A percentile compares a stretch with the other conserved stretches of the same genome.
phyloP scores from a whole-genome alignment of 2,888 invertebrate species.

The Steinernema scapterisci region DNA sequence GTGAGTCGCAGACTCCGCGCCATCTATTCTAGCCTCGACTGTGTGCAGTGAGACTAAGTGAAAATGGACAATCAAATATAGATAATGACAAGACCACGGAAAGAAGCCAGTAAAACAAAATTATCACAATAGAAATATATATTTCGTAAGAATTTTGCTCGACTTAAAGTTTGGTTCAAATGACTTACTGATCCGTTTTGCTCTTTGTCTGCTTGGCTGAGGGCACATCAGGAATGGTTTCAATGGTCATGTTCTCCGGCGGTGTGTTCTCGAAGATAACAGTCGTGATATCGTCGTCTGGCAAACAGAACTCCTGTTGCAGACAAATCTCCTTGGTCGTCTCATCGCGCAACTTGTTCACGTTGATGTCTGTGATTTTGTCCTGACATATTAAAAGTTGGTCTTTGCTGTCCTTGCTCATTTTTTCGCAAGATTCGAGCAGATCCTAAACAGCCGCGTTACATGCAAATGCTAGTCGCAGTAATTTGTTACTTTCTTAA shows the following conservation, averaged over 20 bases:
- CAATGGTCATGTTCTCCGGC: constrained; percentile 21
- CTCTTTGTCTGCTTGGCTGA: background rate
- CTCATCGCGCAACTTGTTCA: background rate
- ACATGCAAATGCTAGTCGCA: too few relatives aligned
- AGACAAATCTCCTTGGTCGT: constrained; percentile 3
- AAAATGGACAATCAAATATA: too few relatives aligned
- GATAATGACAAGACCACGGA: too few relatives aligned
- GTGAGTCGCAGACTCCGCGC: too few relatives aligned
- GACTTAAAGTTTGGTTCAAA: background rate
- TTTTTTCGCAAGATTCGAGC: constrained; percentile 5
- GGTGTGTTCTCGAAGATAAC: background rate
- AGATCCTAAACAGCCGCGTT: too few relatives aligned
- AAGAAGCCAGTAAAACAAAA: too few relatives aligned
- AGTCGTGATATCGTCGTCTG: background rate
- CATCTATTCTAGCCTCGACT: too few relatives aligned
- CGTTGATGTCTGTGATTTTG: constrained; percentile 13
- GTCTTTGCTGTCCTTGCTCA: constrained; percentile 3
- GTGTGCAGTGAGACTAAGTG: too few relatives aligned
- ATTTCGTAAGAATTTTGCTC: too few relatives aligned
- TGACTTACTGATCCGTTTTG: constrained; percentile 1
- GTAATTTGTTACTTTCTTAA: background rate
- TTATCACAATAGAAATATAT: too few relatives aligned
- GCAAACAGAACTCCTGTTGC: background rate
- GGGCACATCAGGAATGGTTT: background rate
- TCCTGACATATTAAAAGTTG: constrained; percentile 12